phyloP scores from a whole-genome alignment of 2,888 invertebrate species.

The Entomobrya proxima region DNA sequence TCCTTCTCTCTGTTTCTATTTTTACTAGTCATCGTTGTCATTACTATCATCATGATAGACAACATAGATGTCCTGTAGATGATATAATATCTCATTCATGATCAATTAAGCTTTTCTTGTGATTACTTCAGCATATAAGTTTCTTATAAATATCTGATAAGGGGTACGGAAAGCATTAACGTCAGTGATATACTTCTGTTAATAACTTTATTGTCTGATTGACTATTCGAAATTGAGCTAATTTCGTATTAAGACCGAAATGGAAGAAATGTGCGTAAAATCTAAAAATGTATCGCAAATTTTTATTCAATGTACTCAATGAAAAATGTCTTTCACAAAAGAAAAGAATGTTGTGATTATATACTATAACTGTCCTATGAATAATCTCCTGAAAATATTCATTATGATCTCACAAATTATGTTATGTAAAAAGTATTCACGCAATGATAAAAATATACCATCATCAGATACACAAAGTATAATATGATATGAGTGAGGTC shows the following conservation, averaged over 20 bases:
- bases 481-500: too few species aligned
- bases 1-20: not conserved
- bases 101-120: conserved; percentile 20
- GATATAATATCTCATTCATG: conserved; percentile 23
- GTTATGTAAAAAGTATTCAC: not conserved
- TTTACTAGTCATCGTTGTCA: not conserved
- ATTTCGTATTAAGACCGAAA: too few species aligned
- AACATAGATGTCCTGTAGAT: not conserved
- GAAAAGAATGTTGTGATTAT: not conserved
- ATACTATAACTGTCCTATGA: not conserved
- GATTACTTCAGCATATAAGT: not conserved
- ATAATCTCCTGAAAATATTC: not conserved
- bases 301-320: conserved; percentile 23
- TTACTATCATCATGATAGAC: not conserved
- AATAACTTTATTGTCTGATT: too few species aligned
- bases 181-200: too few species aligned
- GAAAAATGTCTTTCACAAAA: not conserved
- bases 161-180: too few species aligned
- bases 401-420: not conserved
- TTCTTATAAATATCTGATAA: too few species aligned
- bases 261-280: not conserved
- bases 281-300: conserved; percentile 1
- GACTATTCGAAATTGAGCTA: too few species aligned
- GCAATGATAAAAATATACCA: too few species aligned
- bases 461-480: too few species aligned